Percentiles rank a stretch among this genome's conserved stretches.
Conservation (phyloP, 2,113 vertebrate species). For the Cottus gobio region DNA sequence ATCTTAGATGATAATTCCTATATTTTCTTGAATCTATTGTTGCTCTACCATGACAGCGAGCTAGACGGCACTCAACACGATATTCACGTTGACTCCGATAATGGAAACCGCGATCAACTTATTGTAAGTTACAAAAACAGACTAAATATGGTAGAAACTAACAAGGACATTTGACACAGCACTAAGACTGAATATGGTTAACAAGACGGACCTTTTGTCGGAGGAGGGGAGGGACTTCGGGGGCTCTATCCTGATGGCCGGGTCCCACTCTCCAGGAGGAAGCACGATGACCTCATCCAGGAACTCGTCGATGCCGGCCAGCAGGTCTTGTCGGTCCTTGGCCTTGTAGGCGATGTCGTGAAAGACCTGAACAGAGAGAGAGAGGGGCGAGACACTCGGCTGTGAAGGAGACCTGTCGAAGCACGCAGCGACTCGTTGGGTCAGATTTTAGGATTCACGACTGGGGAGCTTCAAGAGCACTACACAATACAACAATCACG, state of each 20-base stretch:
- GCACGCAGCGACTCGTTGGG: constrained; percentile 21
- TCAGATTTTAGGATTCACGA: constrained; percentile 13
- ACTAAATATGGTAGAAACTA: background rate
- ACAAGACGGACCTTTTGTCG: constrained; percentile 90
- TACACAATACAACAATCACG: background rate
- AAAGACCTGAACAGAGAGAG: constrained; percentile 87
- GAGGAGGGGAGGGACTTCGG: constrained; percentile 96
- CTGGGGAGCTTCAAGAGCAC: no score
- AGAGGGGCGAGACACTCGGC: constrained; percentile 19
- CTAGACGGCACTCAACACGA: no score
- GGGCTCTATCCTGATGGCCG: constrained; percentile 97
- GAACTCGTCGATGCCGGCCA: constrained; percentile 98
- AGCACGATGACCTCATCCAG: constrained; percentile 98
- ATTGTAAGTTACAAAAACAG: background rate
- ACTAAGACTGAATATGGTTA: background rate
- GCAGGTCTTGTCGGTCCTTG: constrained; percentile 94
- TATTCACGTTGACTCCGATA: no score
- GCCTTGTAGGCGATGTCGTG: constrained; percentile 99
- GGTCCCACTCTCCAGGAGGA: constrained; percentile 98
- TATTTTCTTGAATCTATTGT: no score
- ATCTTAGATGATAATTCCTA: no score
- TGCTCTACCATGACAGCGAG: no score
- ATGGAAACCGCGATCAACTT: no score
- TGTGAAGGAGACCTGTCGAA: constrained; percentile 31
- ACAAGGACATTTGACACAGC: background rate